Percentiles rank a stretch among this genome's conserved stretches.
These are phyloP conservation scores for Habroteleia sp. DNA, from an alignment of 2,888 invertebrate species.

Conservation along the genomic window DNA sequence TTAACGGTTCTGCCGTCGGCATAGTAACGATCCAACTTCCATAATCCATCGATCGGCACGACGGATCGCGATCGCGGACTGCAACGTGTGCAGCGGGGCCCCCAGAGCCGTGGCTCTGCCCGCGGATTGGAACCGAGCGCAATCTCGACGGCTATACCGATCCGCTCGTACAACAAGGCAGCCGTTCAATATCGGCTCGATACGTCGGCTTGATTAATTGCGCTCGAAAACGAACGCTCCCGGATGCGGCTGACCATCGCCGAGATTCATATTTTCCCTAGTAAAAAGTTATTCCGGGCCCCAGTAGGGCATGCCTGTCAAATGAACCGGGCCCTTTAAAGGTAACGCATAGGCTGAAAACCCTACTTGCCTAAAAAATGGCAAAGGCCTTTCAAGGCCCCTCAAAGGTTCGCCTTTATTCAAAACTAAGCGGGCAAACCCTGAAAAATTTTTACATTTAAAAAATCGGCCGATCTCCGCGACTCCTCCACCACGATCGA, in stretches of 20 bases:
- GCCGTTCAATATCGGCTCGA: slow-evolving; percentile 28
- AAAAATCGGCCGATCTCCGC: too few species aligned
- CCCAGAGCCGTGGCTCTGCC: background rate
- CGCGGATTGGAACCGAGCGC: too few species aligned
- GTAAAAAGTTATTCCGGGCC: too few species aligned
- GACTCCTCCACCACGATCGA: too few species aligned
- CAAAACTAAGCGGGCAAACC: too few species aligned
- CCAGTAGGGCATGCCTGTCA: too few species aligned
- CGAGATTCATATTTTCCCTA: slow-evolving; percentile 29
- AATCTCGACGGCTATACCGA: slow-evolving; percentile 30
- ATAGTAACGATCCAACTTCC: slow-evolving; percentile 23
- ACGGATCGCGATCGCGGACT: slow-evolving; percentile 33
- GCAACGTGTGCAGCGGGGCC: slow-evolving; percentile 4
- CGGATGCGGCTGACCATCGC: slow-evolving; percentile 43
- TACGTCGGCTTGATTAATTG: slow-evolving; percentile 52
- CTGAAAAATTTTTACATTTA: too few species aligned
- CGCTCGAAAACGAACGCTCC: slow-evolving; percentile 47
- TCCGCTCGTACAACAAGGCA: slow-evolving; percentile 26
- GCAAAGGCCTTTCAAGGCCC: too few species aligned
- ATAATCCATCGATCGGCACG: slow-evolving; percentile 47
- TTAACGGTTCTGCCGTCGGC: slow-evolving; percentile 52
- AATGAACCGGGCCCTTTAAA: too few species aligned
- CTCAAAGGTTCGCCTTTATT: too few species aligned
- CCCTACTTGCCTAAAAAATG: too few species aligned
- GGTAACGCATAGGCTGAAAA: too few species aligned